Evolutionary conservation across 2,888 invertebrate species (phyloP), one percentile per base, ranked within the genome.

Genomic region (Macropis europaea): DNA sequence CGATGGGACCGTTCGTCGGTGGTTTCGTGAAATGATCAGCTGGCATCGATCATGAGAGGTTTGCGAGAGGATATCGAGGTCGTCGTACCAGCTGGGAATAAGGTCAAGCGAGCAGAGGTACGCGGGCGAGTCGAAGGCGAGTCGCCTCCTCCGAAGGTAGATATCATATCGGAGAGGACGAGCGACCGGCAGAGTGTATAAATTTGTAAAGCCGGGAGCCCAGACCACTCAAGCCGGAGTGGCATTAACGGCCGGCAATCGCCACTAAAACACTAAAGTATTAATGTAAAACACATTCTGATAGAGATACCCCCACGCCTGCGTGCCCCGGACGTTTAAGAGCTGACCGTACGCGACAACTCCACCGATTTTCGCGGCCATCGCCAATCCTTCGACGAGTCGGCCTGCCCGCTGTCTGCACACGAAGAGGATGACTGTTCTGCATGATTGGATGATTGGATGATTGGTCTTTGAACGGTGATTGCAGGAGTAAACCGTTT

Each of bases 221-320:
- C 81, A 66, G 81, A 78, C 86, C 85, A 86, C 87, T 87, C 87
- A 83, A 81, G 71, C 79, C 77, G 81, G 84, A 84, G 87, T 86
- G 88, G 88, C 88, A 86, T 88, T 88, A 89, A 89, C 86, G 86
- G 86, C 84, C 81, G 84, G 87, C 88, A 86, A 88, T 88, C 87
- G 88, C 87, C 83, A 86, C 85, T 88, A 84, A 87, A 89, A 89
- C 87, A 87, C 88, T 86, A 82, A 84, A 84, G 89, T 89, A 89
- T 89, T 89, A 89, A 89, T 90, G 89, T 90, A 88, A 89, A 89
- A 89, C 88, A 88, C 88, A 88, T 88, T 86, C 88, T 85, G 89
- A 89, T 89, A 89, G 87, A 89, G 89, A 89, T 89, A 89, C 83
- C 84, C 84, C 82, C 82, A 69, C 70, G 52, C 62, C n/a, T 36